Base-by-base conservation (phyloP, 1,140 invertebrate genomes). In the Neuroterus valhalla region DNA sequence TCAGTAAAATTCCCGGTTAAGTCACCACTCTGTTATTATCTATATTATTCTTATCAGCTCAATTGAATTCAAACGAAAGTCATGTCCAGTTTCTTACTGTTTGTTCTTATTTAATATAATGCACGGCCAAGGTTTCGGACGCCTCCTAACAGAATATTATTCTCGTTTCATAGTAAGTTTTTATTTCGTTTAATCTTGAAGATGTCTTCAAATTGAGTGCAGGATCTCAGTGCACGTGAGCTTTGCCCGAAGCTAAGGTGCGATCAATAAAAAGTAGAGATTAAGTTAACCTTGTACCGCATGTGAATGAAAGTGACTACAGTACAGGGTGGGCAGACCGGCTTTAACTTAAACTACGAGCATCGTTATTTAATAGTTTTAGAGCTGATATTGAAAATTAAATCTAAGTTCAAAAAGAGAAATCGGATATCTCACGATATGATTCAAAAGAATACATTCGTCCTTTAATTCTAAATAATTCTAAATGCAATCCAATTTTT, bases 161-260 rank as follows among this genome's bases (percentile, higher is more conserved):
- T 50, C 21, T 50, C 48, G 21, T 12, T 8, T 50, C 17, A 4
- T 21, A 19, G 21, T 4, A 11, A 6, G 17, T 19, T 50, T 19
- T 50, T 50, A 38, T 38, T 38, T 38, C 31, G 31, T 50, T 50
- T 50, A 8, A 50, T 50, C 48, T 11, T 19, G 8, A 19, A 48
- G 46, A 48, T 50, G 48, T 50, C 48, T 19, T 50, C 3, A 6
- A 50, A 50, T 50, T 50, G 48, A 50, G 19, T 50, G n/a, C n/a
- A 50, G 17, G 17, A 19, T 17, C 17, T 11, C 8, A 19, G 48
- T 10, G 21, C n/a, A 50, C 2, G 12, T 3, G 17, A 48, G 14
- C n/a, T 48, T 19, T 15, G 46, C 48, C 48, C 11, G n/a, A 50
- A 50, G 48, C 19, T 19, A 17, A 21, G 48, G 5, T 50, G 48